These are phyloP conservation scores for Reinhardtius hippoglossoides DNA, from an alignment of 2,113 vertebrate genomes.

Conservation along the genomic window DNA sequence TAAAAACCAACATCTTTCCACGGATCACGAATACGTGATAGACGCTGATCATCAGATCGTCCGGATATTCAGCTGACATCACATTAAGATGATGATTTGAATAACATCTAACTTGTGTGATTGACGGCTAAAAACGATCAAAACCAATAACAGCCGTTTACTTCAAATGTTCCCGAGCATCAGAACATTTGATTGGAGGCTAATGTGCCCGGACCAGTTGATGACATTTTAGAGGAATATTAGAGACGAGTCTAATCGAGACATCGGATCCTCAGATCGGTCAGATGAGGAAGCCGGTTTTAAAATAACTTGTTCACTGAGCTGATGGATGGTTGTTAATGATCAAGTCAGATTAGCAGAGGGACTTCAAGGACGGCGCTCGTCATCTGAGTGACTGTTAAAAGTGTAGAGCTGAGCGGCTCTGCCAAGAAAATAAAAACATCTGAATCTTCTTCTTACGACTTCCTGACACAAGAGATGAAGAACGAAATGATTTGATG, in stretches of 20 bases:
- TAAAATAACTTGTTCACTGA: constrained; percentile 1
- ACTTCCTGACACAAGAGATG: too few relatives aligned
- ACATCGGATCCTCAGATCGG: constrained; percentile 34
- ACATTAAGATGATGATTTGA: constrained; percentile 25
- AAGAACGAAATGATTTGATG: too few relatives aligned
- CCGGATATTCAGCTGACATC: constrained; percentile 14
- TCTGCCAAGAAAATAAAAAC: too few relatives aligned
- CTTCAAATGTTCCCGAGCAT: constrained; percentile 12
- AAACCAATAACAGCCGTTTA: constrained; percentile 13
- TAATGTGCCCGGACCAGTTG: constrained; percentile 25
- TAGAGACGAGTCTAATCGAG: constrained; percentile 23
- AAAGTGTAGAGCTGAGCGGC: constrained; percentile 5
- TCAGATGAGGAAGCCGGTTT: constrained; percentile 12
- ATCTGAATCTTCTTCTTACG: too few relatives aligned
- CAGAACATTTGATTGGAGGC: constrained; percentile 26
- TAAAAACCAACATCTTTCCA: constrained; percentile 10
- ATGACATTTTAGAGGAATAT: background rate
- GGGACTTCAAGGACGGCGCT: constrained; percentile 20
- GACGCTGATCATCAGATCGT: constrained; percentile 25
- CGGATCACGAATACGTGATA: constrained; percentile 9
- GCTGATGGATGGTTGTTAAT: constrained; percentile 45
- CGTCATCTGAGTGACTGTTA: constrained; percentile 27
- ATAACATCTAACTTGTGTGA: constrained; percentile 16
- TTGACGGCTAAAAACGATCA: constrained; percentile 53
- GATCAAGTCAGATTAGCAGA: constrained; percentile 57